Evolutionary conservation across 2,113 vertebrate genomes (phyloP).

Genomic region (Scartelaos histophorus): DNA sequence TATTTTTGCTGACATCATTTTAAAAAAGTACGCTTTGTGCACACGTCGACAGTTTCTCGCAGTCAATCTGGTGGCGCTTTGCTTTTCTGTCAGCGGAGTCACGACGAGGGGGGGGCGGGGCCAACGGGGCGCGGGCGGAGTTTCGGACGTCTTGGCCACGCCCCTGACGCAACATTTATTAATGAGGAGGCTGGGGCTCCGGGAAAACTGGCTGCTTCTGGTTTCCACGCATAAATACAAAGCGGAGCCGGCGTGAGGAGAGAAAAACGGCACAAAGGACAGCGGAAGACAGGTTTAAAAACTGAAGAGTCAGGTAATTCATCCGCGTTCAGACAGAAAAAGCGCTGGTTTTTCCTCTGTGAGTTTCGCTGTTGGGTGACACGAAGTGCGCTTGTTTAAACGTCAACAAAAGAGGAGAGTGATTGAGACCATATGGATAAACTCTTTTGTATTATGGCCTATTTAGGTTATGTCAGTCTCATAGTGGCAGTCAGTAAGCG

Average conservation of each 20-base stretch:
- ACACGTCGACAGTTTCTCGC: too few species aligned
- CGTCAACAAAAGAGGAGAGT: not conserved
- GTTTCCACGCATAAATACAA: constrained; percentile 81
- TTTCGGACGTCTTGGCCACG: constrained; percentile 47
- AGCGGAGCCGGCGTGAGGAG: constrained; percentile 64
- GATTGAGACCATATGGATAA: not conserved
- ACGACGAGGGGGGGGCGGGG: not conserved
- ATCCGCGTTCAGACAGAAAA: not conserved
- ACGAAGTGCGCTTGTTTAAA: constrained; percentile 7
- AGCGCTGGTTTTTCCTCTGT: not conserved
- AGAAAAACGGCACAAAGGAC: constrained; percentile 68
- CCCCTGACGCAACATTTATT: constrained; percentile 59
- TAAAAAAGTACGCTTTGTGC: too few species aligned
- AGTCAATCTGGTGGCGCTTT: not conserved
- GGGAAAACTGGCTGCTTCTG: constrained; percentile 82
- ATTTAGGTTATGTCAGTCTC: not conserved
- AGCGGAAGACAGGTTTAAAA: constrained; percentile 51
- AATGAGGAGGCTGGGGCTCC: constrained; percentile 68
- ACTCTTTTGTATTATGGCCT: constrained; percentile 3
- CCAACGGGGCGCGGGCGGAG: constrained; percentile 33
- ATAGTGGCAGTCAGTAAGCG: not conserved
- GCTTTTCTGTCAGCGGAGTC: not conserved
- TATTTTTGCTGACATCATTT: too few species aligned
- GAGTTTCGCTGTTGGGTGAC: constrained; percentile 11
- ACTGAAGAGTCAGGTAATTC: constrained; percentile 76